These are phyloP conservation scores for Thaumetopoea pityocampa DNA, from an alignment of 1,140 invertebrate genomes.

Conservation along the genomic window DNA sequence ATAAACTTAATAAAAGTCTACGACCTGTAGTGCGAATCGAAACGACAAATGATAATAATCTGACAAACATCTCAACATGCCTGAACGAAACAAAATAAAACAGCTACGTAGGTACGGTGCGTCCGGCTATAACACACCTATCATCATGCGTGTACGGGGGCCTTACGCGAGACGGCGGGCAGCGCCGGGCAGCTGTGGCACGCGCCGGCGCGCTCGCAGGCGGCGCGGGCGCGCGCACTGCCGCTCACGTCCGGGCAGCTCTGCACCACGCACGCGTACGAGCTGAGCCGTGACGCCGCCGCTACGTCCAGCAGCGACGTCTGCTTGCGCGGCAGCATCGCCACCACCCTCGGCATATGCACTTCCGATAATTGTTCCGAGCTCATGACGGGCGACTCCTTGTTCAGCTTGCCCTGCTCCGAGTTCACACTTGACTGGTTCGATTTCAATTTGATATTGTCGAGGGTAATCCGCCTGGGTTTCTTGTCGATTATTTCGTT, in stretches of 20 bases:
- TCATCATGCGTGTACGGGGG: conserved; percentile 59
- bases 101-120: no score
- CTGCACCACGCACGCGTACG: conserved; percentile 23
- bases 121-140: conserved; percentile 58
- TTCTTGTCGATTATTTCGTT: conserved; percentile 58
- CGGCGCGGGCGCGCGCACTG: conserved; percentile 15
- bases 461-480: conserved; percentile 54
- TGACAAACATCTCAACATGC: no score
- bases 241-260: conserved; percentile 54
- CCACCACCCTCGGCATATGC: conserved; percentile 25
- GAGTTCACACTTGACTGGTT: conserved; percentile 42
- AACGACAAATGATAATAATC: no score
- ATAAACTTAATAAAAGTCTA: no score
- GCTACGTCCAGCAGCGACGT: conserved; percentile 31
- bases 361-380: conserved; percentile 30
- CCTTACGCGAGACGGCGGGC: conserved; percentile 45
- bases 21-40: no score
- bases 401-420: conserved; percentile 27
- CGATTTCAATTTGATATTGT: conserved; percentile 58
- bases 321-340: conserved; percentile 25
- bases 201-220: conserved; percentile 15
- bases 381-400: conserved; percentile 34
- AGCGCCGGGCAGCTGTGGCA: conserved; percentile 72
- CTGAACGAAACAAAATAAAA: no score
- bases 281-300: neutral